A percentile compares a stretch with the other conserved stretches of the same genome.
These are phyloP conservation scores for Tetragonisca angustula DNA, from an alignment of 2,888 invertebrate genomes.

Conservation along the genomic window DNA sequence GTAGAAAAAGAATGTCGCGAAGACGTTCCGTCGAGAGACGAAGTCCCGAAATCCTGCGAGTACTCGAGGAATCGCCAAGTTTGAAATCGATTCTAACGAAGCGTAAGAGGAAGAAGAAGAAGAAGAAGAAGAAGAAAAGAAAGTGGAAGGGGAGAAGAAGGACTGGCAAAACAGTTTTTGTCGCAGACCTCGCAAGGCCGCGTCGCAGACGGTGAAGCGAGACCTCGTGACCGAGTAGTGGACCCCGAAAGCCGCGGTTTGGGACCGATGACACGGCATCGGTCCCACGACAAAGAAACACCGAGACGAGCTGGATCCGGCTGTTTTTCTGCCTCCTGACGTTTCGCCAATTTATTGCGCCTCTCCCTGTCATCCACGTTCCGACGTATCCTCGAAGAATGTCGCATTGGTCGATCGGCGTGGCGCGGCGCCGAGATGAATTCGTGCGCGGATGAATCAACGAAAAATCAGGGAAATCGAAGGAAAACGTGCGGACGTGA, in stretches of 20 bases:
- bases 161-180: constrained; percentile 70
- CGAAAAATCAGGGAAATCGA: constrained; percentile 3
- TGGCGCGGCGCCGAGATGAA: constrained; percentile 25
- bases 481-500: not conserved
- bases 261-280: constrained; percentile 68
- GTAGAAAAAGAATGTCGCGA: not conserved
- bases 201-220: constrained; percentile 69
- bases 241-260: constrained; percentile 55
- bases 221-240: constrained; percentile 68
- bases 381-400: constrained; percentile 63
- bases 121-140: not conserved
- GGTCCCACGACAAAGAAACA: constrained; percentile 69
- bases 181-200: constrained; percentile 71
- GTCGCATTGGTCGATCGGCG: constrained; percentile 44
- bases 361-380: constrained; percentile 63
- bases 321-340: constrained; percentile 68
- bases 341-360: constrained; percentile 70
- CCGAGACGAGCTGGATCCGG: constrained; percentile 55
- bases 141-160: constrained; percentile 19
- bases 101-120: not conserved
- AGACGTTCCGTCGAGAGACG: not conserved
- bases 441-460: not conserved
- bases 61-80: not conserved
- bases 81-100: constrained; percentile 10
- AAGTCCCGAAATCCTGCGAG: not conserved